Conservation (phyloP, 2,888 invertebrate genomes). For the Calameuta pallipes region DNA sequence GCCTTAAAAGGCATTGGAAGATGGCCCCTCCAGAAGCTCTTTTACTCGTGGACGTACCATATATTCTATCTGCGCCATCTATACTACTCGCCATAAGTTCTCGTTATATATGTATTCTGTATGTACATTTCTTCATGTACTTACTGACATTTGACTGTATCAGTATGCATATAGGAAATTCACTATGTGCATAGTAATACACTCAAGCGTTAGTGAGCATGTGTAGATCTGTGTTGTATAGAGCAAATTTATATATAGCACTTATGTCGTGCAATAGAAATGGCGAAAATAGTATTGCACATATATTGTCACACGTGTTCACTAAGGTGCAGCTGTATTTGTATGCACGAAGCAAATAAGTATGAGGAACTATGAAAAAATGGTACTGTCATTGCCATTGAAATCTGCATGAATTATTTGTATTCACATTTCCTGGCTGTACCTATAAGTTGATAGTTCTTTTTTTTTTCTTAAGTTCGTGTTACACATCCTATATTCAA, state of each 20-base stretch:
- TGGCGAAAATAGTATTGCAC: too few species aligned
- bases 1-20: too few species aligned
- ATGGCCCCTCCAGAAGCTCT: too few species aligned
- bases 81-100: background rate
- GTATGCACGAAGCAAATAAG: background rate
- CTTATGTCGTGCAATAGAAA: too few species aligned
- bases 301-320: too few species aligned
- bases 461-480: background rate
- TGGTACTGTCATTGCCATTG: background rate
- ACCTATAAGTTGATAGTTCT: background rate
- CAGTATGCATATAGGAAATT: background rate
- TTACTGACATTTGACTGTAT: background rate
- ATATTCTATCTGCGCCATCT: too few species aligned
- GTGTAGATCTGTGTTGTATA: too few species aligned
- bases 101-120: background rate
- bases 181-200: too few species aligned
- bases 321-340: background rate
- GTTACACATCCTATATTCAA: background rate
- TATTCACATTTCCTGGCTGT: background rate
- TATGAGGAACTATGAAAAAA: background rate
- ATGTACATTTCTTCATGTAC: background rate
- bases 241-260: too few species aligned
- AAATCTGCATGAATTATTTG: background rate
- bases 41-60: too few species aligned
- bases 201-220: too few species aligned